Evolutionary conservation across 2,888 invertebrate species (phyloP).

Genomic region (Synergus itoensis): DNA sequence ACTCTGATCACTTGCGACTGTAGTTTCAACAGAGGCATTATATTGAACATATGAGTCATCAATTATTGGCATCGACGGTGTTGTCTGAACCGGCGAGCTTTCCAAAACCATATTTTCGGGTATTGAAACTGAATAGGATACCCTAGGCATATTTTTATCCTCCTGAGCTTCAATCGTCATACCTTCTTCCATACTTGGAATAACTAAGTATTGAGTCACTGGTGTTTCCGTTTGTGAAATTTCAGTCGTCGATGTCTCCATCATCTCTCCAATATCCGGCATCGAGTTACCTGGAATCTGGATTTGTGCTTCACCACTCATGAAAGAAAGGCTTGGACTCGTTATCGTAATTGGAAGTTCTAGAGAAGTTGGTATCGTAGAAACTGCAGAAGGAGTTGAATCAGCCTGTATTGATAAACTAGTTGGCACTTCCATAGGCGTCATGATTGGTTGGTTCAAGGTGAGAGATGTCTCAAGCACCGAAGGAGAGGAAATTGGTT

Average conservation of each 20-base stretch:
- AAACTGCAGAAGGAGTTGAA: constrained; percentile 72
- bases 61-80: constrained; percentile 76
- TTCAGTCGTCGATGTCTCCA: constrained; percentile 58
- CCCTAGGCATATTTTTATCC: constrained; percentile 58
- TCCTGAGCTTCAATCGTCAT: constrained; percentile 58
- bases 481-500: constrained; percentile 80
- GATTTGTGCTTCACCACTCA: constrained; percentile 62
- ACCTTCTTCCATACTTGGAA: constrained; percentile 65
- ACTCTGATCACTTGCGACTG: constrained; percentile 57
- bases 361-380: constrained; percentile 84
- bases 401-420: constrained; percentile 77
- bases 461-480: constrained; percentile 88
- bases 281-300: constrained; percentile 70
- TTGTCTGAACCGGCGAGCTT: constrained; percentile 65
- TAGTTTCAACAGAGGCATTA: constrained; percentile 53
- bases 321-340: constrained; percentile 83
- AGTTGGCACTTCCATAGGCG: constrained; percentile 86
- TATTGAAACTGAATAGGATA: constrained; percentile 71
- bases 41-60: constrained; percentile 70
- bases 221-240: constrained; percentile 58
- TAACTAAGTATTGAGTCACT: constrained; percentile 66
- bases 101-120: constrained; percentile 66
- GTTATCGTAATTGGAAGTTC: constrained; percentile 89
- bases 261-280: constrained; percentile 72
- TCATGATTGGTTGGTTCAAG: constrained; percentile 90